These are phyloP conservation scores for Castor canadensis DNA, from an alignment of 2,113 vertebrate species.

Conservation along the genomic window DNA sequence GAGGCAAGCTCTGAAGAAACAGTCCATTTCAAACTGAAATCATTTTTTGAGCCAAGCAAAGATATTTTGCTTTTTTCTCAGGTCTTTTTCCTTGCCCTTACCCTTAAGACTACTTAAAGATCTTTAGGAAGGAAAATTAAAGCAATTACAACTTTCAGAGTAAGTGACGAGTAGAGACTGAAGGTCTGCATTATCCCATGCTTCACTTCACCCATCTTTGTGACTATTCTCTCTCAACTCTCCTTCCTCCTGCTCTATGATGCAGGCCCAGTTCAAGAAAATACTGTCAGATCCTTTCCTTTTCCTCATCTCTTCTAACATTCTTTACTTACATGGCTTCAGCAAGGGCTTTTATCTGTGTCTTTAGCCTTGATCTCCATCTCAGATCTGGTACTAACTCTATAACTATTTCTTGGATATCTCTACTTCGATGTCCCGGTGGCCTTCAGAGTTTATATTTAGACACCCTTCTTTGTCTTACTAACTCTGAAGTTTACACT, in stretches of 20 bases:
- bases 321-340: background rate
- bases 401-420: background rate
- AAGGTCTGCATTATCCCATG: fast-evolving
- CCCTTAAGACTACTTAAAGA: background rate
- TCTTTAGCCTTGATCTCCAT: background rate
- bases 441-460: background rate
- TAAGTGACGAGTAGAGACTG: background rate
- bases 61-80: background rate
- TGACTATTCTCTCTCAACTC: too few relatives aligned
- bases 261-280: background rate
- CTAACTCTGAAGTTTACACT: too few relatives aligned
- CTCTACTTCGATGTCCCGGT: too few relatives aligned
- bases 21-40: background rate
- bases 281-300: background rate
- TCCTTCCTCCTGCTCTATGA: background rate
- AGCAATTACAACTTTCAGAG: background rate
- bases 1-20: too few relatives aligned
- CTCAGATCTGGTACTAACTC: background rate
- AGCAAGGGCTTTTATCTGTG: background rate
- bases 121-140: background rate
- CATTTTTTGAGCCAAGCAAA: background rate
- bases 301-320: background rate
- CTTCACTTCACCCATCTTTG: fast-evolving
- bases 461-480: too few relatives aligned
- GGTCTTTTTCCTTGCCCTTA: background rate